Evolutionary conservation across 2,797 vertebrate genomes (phyloP).

Genomic region (Simalia tracyae): DNA sequence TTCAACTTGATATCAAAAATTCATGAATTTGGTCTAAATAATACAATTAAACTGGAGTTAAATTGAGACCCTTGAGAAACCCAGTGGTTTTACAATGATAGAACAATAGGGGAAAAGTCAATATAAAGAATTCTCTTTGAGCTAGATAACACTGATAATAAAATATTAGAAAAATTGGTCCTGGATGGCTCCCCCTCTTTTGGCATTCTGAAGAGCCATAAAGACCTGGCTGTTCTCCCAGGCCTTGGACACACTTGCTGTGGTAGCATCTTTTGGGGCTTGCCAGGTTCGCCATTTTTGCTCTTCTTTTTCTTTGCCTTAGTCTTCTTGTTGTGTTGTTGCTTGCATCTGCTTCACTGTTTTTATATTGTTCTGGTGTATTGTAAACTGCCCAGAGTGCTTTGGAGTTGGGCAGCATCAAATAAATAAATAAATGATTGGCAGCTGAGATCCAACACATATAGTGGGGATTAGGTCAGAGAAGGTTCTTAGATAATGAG

Average conservation of each 20-base stretch:
- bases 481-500: constrained; percentile 24
- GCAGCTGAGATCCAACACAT: constrained; percentile 38
- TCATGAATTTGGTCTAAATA: not conserved
- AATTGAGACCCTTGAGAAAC: not conserved
- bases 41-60: not conserved
- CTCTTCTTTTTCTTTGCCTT: not conserved
- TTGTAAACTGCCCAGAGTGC: not conserved
- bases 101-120: not conserved
- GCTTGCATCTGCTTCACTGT: not conserved
- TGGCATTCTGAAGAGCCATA: not conserved
- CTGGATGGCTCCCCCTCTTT: not conserved
- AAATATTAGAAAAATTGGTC: not conserved
- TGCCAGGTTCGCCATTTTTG: not conserved
- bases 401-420: not conserved
- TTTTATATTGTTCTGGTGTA: not conserved
- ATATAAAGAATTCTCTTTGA: not conserved
- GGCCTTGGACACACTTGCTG: not conserved
- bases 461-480: not conserved
- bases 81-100: not conserved
- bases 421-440: constrained; percentile 9
- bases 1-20: not conserved
- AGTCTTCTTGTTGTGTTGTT: not conserved
- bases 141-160: not conserved
- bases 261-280: not conserved
- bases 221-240: not conserved